Percentiles rank a stretch among this genome's conserved stretches.
These are phyloP conservation scores for Pteromalus puparum DNA, from an alignment of 1,140 invertebrate species.

Conservation along the genomic window DNA sequence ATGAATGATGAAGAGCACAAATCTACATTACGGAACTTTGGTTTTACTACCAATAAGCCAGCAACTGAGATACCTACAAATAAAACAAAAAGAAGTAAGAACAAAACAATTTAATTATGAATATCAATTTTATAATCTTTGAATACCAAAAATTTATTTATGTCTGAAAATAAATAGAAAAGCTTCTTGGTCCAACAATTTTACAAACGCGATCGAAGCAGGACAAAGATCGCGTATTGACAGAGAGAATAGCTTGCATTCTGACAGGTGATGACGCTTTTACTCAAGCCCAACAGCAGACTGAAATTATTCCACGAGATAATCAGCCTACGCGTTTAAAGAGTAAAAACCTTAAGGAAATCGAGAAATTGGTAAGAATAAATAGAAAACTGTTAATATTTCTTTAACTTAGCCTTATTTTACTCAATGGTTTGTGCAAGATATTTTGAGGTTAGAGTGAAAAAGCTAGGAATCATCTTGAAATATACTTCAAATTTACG, in stretches of 20 bases:
- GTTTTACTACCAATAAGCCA: constrained; percentile 66
- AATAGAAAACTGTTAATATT: not conserved
- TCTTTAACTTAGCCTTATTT: not conserved
- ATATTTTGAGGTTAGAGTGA: not conserved
- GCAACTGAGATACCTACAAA: constrained; percentile 45
- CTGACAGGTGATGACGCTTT: constrained; percentile 67
- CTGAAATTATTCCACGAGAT: constrained; percentile 10
- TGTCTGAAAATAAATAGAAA: constrained; percentile 55
- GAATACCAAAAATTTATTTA: constrained; percentile 34
- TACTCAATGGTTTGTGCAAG: too few species aligned
- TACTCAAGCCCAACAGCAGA: constrained; percentile 58
- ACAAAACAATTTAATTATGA: constrained; percentile 11
- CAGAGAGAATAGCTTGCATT: constrained; percentile 73
- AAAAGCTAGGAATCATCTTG: too few species aligned
- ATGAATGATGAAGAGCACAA: constrained; percentile 57
- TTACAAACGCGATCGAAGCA: constrained; percentile 70
- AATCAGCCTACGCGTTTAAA: constrained; percentile 52
- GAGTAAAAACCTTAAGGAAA: constrained; percentile 58
- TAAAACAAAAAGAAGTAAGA: constrained; percentile 63
- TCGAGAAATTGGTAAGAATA: constrained; percentile 57
- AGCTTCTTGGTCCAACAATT: constrained; percentile 60
- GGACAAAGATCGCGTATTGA: constrained; percentile 71
- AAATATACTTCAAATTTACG: not conserved
- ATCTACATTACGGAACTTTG: constrained; percentile 68
- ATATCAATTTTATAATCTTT: constrained; percentile 35